Conservation (phyloP, 2,888 invertebrate species). For the Heliconius erato region DNA sequence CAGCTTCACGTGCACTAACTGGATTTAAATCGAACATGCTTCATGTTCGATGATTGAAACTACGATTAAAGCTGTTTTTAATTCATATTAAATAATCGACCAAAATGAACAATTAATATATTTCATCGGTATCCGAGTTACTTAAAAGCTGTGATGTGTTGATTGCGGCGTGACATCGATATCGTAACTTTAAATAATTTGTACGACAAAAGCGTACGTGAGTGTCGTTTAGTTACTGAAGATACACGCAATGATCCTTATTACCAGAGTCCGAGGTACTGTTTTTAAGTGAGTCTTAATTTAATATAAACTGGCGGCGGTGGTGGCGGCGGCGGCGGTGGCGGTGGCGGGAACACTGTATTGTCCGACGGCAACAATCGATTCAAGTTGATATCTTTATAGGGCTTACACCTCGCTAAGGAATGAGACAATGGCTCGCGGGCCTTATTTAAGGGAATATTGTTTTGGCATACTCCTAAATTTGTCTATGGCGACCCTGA, state of each 20-base stretch:
- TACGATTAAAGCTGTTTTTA: too few species aligned
- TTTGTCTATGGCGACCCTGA: conserved; percentile 1
- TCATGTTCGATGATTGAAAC: too few species aligned
- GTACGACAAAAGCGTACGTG: conserved; percentile 4
- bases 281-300: background rate
- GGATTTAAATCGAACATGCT: too few species aligned
- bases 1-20: too few species aligned
- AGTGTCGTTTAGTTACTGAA: too few species aligned
- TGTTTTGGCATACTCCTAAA: conserved; percentile 24
- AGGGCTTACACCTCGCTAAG: conserved; percentile 13
- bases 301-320: background rate
- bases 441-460: conserved; percentile 30
- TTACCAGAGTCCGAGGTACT: background rate
- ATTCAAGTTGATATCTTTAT: conserved; percentile 31
- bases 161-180: conserved; percentile 13
- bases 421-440: conserved; percentile 24
- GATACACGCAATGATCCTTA: background rate
- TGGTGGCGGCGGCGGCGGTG: background rate
- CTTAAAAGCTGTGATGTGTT: conserved; percentile 3
- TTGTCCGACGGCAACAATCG: conserved; percentile 26
- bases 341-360: background rate
- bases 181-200: conserved; percentile 18
- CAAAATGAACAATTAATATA: background rate
- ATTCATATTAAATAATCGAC: too few species aligned
- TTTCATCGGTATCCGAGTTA: conserved; percentile 1